phyloP scores from a whole-genome alignment of 2,888 invertebrate genomes.

The Leptopilina syphax region DNA sequence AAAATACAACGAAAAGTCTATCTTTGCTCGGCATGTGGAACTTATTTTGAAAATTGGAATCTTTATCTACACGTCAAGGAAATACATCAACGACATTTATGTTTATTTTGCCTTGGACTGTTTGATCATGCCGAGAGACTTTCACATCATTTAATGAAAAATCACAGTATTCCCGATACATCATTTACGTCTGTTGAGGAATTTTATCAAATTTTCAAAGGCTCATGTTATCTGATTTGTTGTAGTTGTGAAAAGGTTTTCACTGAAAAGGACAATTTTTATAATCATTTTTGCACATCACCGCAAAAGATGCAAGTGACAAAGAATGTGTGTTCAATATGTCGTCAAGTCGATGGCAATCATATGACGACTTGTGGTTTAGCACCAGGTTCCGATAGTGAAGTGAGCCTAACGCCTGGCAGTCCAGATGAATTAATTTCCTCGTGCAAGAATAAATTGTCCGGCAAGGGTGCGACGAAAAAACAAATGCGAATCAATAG shows the following conservation, averaged over 20 bases:
- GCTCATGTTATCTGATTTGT: slow-evolving; percentile 87
- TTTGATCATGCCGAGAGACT: slow-evolving; percentile 89
- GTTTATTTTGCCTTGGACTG: slow-evolving; percentile 90
- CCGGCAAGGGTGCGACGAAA: slow-evolving; percentile 55
- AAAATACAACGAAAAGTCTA: slow-evolving; percentile 88
- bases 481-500: slow-evolving; percentile 65
- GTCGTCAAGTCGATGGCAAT: slow-evolving; percentile 64
- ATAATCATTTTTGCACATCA: slow-evolving; percentile 83
- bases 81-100: slow-evolving; percentile 88
- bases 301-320: slow-evolving; percentile 56
- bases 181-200: slow-evolving; percentile 84
- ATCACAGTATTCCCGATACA: slow-evolving; percentile 87
- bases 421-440: slow-evolving; percentile 34
- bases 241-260: slow-evolving; percentile 89
- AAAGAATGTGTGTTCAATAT: slow-evolving; percentile 69
- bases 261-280: slow-evolving; percentile 86
- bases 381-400: slow-evolving; percentile 54
- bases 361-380: slow-evolving; percentile 68
- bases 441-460: slow-evolving; percentile 23
- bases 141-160: slow-evolving; percentile 86
- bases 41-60: slow-evolving; percentile 92
- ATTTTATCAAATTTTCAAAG: slow-evolving; percentile 82
- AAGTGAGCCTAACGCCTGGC: slow-evolving; percentile 44
- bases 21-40: slow-evolving; percentile 89
- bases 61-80: slow-evolving; percentile 91